Base-by-base conservation (phyloP, 2,888 invertebrate species). In the Microdon myrmicae region DNA sequence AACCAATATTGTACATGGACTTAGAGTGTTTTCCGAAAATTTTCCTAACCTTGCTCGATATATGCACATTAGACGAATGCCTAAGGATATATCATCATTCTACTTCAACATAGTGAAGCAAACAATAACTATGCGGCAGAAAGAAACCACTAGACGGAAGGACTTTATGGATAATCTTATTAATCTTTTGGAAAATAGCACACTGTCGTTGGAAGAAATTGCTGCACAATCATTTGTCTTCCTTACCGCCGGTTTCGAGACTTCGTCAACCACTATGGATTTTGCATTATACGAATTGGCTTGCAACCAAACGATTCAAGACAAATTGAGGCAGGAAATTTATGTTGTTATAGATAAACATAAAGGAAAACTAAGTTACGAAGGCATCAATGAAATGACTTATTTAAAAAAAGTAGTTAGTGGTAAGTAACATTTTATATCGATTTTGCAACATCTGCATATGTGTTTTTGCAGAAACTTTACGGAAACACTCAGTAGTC, bases 401-500 rank as follows among this genome's bases (percentile, higher is more conserved):
- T 84, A 83, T 69, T 68, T 84, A 48, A 81, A 82, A 6, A 77
- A 79, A 70, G 81, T 83, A 4, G 71, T 83, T 3, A 71, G 75
- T 66, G 83, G 83, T 83, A 69, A 78, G 55, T 43, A 16, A 51
- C 0, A 25, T 55, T 0, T n/a, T 25, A 31, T 22, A n/a, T 13
- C 2, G 35, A 22, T n/a, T 20, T n/a, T 10, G 12, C 22, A 9
- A 10, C 3, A 29, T 12, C 9, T 20, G 8, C 0, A 0, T 29
- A 31, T 22, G 45, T 8, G 9, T 4, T 14, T n/a, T 71, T 38
- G 2, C 14, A 84, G 86, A 85, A 75, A 83, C 85, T 2, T 80
- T 85, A 73, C 80, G 86, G 4, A 79, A 83, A 70, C 82, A 85
- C 71, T 84, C 86, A 3, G 81, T 85, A 1, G 78, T 82, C 68